A percentile compares a stretch with the other conserved stretches of the same genome.
Evolutionary conservation across 2,797 vertebrate species (phyloP).

Genomic region (Allobates femoralis): DNA sequence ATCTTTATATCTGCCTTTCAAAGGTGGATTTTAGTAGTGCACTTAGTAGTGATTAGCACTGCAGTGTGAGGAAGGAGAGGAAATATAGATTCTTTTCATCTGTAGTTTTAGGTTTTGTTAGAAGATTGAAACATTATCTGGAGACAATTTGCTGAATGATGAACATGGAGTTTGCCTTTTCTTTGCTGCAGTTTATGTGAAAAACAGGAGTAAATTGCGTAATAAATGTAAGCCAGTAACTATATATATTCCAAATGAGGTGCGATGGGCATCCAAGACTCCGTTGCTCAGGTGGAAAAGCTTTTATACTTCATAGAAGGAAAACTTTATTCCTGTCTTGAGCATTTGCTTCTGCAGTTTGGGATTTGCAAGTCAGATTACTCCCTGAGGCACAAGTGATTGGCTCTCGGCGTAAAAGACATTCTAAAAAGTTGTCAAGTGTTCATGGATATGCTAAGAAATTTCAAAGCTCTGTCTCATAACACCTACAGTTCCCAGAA

Average conservation of each 20-base stretch:
- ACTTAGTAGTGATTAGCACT: no score
- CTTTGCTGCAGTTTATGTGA: background rate
- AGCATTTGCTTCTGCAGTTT: background rate
- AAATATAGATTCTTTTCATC: no score
- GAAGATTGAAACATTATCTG: no score
- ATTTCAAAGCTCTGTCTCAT: background rate
- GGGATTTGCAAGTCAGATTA: constrained; percentile 28
- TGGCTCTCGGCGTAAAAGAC: constrained; percentile 1
- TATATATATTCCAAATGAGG: background rate
- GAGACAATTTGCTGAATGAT: no score
- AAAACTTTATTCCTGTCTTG: constrained; percentile 8
- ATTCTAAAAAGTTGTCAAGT: constrained; percentile 5
- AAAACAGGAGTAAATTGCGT: background rate
- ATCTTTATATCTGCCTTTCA: no score
- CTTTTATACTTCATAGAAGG: background rate
- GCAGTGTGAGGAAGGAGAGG: no score
- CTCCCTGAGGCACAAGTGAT: background rate
- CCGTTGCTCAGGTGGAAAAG: background rate
- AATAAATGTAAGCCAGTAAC: background rate
- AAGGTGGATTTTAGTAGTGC: no score
- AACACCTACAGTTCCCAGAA: constrained; percentile 6
- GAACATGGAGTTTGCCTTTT: no score
- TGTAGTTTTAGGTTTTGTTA: no score
- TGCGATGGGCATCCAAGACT: background rate
- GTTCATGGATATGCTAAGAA: background rate